Base-by-base conservation (phyloP, 2,888 invertebrate species). In the Creontiades dilutus region DNA sequence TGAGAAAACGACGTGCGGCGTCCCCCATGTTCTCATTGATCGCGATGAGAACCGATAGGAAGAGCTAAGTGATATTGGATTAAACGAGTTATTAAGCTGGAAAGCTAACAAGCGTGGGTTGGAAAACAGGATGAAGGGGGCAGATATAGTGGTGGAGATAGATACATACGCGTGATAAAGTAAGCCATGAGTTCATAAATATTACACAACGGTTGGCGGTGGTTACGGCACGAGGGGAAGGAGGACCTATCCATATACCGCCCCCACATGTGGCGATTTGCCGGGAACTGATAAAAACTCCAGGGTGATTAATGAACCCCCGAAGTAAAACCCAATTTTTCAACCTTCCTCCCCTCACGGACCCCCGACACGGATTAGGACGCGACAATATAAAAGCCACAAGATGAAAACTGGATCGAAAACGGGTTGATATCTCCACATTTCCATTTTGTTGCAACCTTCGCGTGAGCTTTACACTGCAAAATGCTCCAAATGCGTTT, bases 271-370 rank as follows among this genome's bases (percentile, higher is more conserved):
- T 23, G 68, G 68, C 52, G 82, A 82, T 82, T 82, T 82, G 82
- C 52, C 82, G 27, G 68, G 68, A 68, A 52, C 82, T 52, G 82
- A 82, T 82, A 82, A 82, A 82, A 47, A 82, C 82, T 82, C 81
- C 82, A 11, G 82, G 19, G 52, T 82, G 52, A 82, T 82, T 82
- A 82, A 82, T 82, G 82, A 82, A 55, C 82, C 52, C n/a, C 68
- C 27, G 52, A 82, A 48, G 52, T 55, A 27, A 19, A 82, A 82
- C 82, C 82, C 82, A 52, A 82, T 82, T 82, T 82, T 82, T 82
- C 82, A 82, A 68, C 68, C n/a, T 9, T n/a, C 61, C 61, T 61
- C 19, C 61, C n/a, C n/a, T 19, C 61, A 9, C 19, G 52, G 52
- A 52, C 57, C 57, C 57, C 16, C 37, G 5, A 57, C n/a, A n/a